Evolutionary conservation across 2,888 invertebrate species (phyloP), one percentile per base, ranked within the genome.

Genomic region (Emmelina monodactyla): DNA sequence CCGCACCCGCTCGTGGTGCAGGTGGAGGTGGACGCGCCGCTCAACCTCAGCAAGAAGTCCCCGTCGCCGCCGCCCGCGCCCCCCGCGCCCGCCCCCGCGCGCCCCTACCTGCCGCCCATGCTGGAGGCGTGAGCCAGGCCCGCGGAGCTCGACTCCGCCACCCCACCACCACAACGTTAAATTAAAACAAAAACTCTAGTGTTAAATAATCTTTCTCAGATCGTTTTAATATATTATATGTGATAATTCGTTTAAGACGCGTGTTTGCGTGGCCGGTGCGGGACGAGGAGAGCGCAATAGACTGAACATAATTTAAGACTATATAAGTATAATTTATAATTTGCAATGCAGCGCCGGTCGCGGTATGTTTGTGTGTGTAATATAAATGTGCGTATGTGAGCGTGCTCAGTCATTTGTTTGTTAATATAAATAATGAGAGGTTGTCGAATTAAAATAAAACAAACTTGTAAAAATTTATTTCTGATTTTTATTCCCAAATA

Each of bases 1-100:
- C 65, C 76, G 52, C 90, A 91, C 62, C 82, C 92, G 50, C 91
- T 92, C 68, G 91, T 92, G 51, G 90, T 91, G 58, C 90, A 91
- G 49, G 90, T 90, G 55, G 89, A 89, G 58, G 85, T 88, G 34
- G 87, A 87, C 50, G 90, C 91, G 63, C 94, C 94, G 36, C 81
- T 94, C 48, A 94, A 94, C 83, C 83, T 94, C 55, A 94, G 93
- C 67, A 94, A 93, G 88, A 91, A 67, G 89, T 91, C 58, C 57
- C 86, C 71, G 81, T 86, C 62, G 63, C 84, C 59, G 62, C 66
- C 69, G 65, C 84, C 62, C 56, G 59, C 70, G 76, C 75, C 78
- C 76, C 62, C 59, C 43, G 48, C 78, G 78, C 62, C 59, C 43
- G 48, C 49, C 54, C 73, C 65, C 78, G 76, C 78, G n/a, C 84